Percentiles rank a stretch among this genome's conserved stretches.
phyloP scores from a whole-genome alignment of 2,797 vertebrate genomes.

The Chloroceryle inda region DNA sequence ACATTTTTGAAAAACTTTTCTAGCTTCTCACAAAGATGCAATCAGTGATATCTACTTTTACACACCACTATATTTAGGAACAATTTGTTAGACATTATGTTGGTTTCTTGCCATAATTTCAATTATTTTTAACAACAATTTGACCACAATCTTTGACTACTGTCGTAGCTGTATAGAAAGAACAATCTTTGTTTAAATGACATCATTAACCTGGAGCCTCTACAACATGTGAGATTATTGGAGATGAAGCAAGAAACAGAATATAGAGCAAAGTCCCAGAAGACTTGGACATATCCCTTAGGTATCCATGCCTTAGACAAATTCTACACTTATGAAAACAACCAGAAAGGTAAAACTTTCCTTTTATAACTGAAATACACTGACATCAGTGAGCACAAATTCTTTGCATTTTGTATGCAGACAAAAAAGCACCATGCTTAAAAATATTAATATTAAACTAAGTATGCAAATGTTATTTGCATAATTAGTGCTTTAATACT shows the following conservation, averaged over 20 bases:
- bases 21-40: neutral
- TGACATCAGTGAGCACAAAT: neutral
- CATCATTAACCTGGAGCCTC: neutral
- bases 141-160: neutral
- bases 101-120: neutral
- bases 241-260: neutral
- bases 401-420: neutral
- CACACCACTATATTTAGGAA: neutral
- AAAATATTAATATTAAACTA: neutral
- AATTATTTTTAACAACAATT: neutral
- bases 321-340: neutral
- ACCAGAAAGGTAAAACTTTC: neutral
- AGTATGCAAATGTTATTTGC: neutral
- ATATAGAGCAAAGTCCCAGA: neutral
- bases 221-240: neutral
- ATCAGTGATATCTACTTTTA: neutral
- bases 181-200: constrained; percentile 14
- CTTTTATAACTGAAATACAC: neutral
- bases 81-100: neutral
- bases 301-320: neutral
- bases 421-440: neutral
- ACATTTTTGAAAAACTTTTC: neutral
- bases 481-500: neutral
- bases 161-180: neutral
- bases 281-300: fast-evolving